These are phyloP conservation scores for Orycteropus afer DNA, from an alignment of 2,113 vertebrate species.

Conservation along the genomic window DNA sequence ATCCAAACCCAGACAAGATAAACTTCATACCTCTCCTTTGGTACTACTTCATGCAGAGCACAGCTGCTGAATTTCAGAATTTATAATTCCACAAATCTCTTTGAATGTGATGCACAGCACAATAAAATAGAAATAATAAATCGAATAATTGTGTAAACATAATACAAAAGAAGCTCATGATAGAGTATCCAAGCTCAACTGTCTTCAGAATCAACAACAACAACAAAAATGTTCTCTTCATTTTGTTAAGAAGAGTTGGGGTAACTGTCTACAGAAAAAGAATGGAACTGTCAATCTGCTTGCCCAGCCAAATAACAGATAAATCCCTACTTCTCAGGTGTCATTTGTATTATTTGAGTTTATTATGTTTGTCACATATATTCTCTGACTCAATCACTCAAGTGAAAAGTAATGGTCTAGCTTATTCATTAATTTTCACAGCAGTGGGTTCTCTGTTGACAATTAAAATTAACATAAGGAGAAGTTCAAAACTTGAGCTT, in stretches of 20 bases:
- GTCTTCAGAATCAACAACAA: background rate
- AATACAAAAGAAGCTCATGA: background rate
- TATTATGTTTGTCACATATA: constrained; percentile 78
- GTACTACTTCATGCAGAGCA: background rate
- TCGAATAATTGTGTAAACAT: background rate
- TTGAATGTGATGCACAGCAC: background rate
- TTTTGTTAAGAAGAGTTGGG: background rate
- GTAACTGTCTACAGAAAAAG: constrained; percentile 4
- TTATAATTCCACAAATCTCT: background rate
- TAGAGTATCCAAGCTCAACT: background rate
- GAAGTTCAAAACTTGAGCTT: constrained; percentile 84
- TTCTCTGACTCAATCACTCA: constrained; percentile 78
- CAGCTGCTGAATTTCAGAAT: background rate
- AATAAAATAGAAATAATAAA: background rate
- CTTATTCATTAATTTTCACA: constrained; percentile 89
- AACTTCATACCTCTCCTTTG: background rate
- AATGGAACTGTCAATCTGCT: background rate
- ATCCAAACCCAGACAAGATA: background rate
- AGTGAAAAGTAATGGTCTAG: constrained; percentile 81
- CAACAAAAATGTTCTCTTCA: background rate
- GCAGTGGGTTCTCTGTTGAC: constrained; percentile 86
- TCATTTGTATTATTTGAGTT: constrained; percentile 62
- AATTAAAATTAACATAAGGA: constrained; percentile 85
- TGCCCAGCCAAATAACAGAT: constrained; percentile 8
- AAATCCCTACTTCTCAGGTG: constrained; percentile 48